Base-by-base conservation (phyloP, 1,140 invertebrate genomes). In the Lepidurus packardi region DNA sequence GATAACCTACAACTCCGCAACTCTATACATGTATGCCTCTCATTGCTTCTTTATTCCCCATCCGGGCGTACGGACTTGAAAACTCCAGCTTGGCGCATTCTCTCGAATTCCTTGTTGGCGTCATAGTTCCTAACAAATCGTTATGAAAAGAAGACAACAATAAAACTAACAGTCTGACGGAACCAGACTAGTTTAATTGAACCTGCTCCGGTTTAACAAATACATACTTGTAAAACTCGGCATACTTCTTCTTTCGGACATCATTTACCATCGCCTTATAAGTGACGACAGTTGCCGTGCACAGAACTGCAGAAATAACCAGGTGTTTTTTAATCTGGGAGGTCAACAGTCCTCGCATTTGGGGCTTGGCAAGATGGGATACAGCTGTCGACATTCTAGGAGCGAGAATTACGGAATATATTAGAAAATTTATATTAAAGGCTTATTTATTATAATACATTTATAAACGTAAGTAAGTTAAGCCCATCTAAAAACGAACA, bases 181-280 rank as follows among this genome's bases (percentile, higher is more conserved):
- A 73, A 73, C 65, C 16, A 73, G 21, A 73, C 65, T n/a, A 73
- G 6, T 73, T n/a, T 24, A 16, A 73, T 73, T 73, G 16, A 73
- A 1, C 25, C 65, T 16, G 21, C 3, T 34, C 34, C 34, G 34
- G 3, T 34, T 34, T 34, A 2, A 34, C 2, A 4, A 43, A 76
- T 21, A 47, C 42, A 75, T 85, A 91, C 90, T 87, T 91, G 87
- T 91, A 91, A 83, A 90, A 91, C 81, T 91, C 89, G 74, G 89
- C 89, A 81, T 90, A 91, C 82, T 83, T 84, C 82, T 85, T 84
- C 83, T 90, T 91, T 78, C 88, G 85, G 4, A 85, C 83, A 79
- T 88, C 87, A 73, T 84, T 85, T n/a, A 89, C 82, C 0, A 86
- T 76, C 44, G 87, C 78, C 79, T 90, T 88, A 81, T 85, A 87